Evolutionary conservation across 2,113 vertebrate species (phyloP), one percentile per base, ranked within the genome.

Genomic region (Platysteira castanea): DNA sequence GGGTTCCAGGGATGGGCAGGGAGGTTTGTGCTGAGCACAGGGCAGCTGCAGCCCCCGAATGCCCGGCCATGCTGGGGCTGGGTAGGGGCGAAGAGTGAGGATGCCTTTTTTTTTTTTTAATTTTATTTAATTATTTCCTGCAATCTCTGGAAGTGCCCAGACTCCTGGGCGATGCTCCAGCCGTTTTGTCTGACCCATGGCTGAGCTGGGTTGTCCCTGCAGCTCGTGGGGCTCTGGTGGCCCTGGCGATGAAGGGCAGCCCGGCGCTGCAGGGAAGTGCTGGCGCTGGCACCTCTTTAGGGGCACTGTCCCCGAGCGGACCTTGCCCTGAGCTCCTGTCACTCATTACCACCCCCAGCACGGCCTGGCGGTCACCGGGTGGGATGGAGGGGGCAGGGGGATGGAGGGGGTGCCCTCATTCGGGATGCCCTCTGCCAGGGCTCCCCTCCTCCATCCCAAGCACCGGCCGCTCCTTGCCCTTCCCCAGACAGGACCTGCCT

Each of bases 141-240:
- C 39, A 39, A 39, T 9, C 12, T 35, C 52, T 35, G 46, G 3
- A 28, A 8, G 31, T 5, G 10, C 49, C 67, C 61, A 2, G n/a
- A 11, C 16, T 30, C 10, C 21, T 2, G 16, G 49, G 22, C 5
- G 33, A n/a, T 12, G 67, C n/a, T 47, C n/a, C 24, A 4, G 69
- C 28, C 15, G 23, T 1, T 30, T 4, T 49, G 57, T 52, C 7
- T 46, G 12, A 0, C 3, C 14, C 7, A 1, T 1, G 12, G 60
- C 84, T 44, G 33, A 30, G 42, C 1, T 1, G 56, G 35, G 46
- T 0, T 19, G 41, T 61, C 20, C 41, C 57, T 8, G 44, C 37
- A 37, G 11, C 54, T 30, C 54, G 17, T 11, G 50, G 74, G 39
- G 50, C 65, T 5, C n/a, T 10, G 70, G 20, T 11, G 60, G 71